Conservation (phyloP, 2,797 vertebrate genomes). For the Oceanodroma leucorhoa region DNA sequence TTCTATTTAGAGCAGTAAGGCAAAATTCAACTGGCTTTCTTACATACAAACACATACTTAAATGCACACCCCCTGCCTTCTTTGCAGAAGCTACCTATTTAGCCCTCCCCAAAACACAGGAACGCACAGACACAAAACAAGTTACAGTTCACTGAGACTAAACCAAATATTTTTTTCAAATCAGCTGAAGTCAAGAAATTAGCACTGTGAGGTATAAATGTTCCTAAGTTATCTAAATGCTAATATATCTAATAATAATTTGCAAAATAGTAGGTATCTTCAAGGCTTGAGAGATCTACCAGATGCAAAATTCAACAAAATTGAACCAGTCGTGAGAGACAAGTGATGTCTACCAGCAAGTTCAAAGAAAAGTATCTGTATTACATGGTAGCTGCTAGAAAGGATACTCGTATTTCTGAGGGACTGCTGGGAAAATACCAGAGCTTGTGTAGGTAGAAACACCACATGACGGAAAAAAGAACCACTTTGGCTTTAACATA, state of each 20-base stretch:
- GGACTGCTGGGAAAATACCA: background rate
- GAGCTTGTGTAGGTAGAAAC: background rate
- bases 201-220: background rate
- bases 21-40: background rate
- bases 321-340: accelerated
- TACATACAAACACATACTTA: accelerated
- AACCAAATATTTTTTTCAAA: background rate
- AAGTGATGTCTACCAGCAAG: background rate
- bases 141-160: background rate
- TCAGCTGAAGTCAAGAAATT: background rate
- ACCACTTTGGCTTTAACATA: background rate
- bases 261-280: background rate
- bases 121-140: background rate
- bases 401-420: background rate
- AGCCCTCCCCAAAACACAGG: background rate
- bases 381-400: background rate
- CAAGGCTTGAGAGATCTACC: background rate
- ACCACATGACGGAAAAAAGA: background rate
- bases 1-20: background rate
- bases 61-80: background rate
- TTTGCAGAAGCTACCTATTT: background rate
- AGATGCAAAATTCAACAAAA: background rate
- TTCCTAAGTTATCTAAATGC: background rate
- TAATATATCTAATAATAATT: background rate
- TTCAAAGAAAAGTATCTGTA: background rate